These are phyloP conservation scores for Laticauda colubrina DNA, from an alignment of 2,113 vertebrate genomes.

Conservation along the genomic window DNA sequence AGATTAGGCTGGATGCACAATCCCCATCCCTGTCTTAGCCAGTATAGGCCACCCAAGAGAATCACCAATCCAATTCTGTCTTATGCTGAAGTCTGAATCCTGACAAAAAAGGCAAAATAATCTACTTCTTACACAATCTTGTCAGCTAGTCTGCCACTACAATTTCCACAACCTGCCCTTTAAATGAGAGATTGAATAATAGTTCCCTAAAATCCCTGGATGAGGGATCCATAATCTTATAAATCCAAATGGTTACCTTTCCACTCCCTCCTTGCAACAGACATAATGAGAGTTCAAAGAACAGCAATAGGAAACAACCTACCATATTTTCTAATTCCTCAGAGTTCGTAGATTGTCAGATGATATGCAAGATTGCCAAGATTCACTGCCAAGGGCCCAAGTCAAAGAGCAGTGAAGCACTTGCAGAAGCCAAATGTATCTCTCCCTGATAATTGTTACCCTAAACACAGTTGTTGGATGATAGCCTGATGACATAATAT, in stretches of 20 bases:
- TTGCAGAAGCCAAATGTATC: background rate
- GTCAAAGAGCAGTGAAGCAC: background rate
- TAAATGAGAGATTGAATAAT: background rate
- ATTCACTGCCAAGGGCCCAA: background rate
- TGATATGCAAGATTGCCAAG: background rate
- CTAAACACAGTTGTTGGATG: background rate
- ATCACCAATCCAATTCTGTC: background rate
- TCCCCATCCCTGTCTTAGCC: background rate
- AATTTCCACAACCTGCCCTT: too few species aligned
- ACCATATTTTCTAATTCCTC: background rate
- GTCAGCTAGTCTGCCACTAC: background rate
- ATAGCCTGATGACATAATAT: background rate
- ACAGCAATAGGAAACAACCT: background rate
- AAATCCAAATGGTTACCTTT: background rate
- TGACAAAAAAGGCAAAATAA: background rate
- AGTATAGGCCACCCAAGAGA: background rate
- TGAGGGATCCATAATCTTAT: background rate
- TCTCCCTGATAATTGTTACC: background rate
- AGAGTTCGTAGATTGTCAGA: background rate
- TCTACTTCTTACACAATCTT: background rate
- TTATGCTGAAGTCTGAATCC: background rate
- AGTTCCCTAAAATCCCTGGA: background rate
- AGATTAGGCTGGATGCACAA: background rate
- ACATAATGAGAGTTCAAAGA: background rate
- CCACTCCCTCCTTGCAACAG: background rate